Conservation (phyloP, 2,797 vertebrate genomes). For the Psittacula echo region DNA sequence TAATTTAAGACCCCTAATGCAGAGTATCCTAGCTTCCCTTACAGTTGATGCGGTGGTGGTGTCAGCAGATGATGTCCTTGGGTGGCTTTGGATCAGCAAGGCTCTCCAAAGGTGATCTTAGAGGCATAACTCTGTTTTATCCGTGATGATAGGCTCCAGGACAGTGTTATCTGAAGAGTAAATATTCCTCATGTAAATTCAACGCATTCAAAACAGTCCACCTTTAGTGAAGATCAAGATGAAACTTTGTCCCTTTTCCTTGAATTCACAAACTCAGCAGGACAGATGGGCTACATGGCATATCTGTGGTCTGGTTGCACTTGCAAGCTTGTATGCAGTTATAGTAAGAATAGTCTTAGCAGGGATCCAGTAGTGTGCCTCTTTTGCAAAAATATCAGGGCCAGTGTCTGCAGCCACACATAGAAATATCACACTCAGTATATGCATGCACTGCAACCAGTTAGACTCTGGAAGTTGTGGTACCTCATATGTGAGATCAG, state of each 20-base stretch:
- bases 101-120: background rate
- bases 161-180: background rate
- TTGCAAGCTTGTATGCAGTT: background rate
- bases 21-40: background rate
- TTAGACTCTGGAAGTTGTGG: background rate
- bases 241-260: background rate
- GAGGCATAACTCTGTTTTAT: background rate
- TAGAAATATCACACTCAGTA: background rate
- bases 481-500: background rate
- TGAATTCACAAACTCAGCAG: background rate
- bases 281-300: accelerated
- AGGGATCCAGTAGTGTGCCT: background rate
- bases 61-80: background rate
- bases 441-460: background rate
- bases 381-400: background rate
- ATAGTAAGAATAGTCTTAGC: background rate
- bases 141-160: background rate
- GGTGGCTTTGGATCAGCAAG: background rate
- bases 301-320: too few species aligned
- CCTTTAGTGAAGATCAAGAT: background rate
- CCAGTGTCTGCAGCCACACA: background rate
- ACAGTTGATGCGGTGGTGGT: background rate
- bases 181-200: background rate
- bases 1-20: background rate
- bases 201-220: background rate